phyloP scores from a whole-genome alignment of 2,888 invertebrate genomes.

The Aspidiotus rigidus region DNA sequence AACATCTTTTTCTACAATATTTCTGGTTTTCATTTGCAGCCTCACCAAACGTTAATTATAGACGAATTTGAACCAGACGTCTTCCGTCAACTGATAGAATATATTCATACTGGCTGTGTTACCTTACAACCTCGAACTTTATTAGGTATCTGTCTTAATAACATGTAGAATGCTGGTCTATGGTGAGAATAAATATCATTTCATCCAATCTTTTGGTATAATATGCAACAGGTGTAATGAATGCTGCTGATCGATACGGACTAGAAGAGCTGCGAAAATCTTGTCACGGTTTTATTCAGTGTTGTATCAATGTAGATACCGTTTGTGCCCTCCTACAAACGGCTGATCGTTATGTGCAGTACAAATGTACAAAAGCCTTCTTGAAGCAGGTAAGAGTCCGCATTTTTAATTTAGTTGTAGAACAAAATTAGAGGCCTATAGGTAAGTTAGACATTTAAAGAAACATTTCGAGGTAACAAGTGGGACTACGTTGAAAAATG shows the following conservation, averaged over 20 bases:
- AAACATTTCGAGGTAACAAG: too few relatives aligned
- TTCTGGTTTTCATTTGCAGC: conserved; percentile 3
- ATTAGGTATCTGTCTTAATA: conserved; percentile 53
- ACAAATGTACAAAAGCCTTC: conserved; percentile 85
- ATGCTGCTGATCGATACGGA: conserved; percentile 89
- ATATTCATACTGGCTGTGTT: conserved; percentile 89
- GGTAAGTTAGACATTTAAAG: too few relatives aligned
- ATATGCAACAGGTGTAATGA: conserved; percentile 69
- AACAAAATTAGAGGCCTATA: neutral
- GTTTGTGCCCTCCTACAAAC: conserved; percentile 85
- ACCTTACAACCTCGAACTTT: conserved; percentile 82
- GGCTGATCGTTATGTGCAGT: conserved; percentile 88
- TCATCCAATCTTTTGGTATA: neutral
- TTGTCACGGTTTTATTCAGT: conserved; percentile 84
- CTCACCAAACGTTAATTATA: conserved; percentile 51
- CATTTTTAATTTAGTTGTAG: neutral
- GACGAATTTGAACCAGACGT: conserved; percentile 94
- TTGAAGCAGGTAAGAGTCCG: conserved; percentile 68
- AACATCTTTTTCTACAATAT: too few relatives aligned
- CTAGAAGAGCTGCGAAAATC: conserved; percentile 79
- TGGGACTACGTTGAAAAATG: too few relatives aligned
- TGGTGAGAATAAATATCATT: too few relatives aligned
- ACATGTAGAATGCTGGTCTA: too few relatives aligned
- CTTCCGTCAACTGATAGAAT: conserved; percentile 85
- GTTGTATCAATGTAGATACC: conserved; percentile 89